phyloP scores from a whole-genome alignment of 2,113 vertebrate species.

The Lethenteron reissneri region DNA sequence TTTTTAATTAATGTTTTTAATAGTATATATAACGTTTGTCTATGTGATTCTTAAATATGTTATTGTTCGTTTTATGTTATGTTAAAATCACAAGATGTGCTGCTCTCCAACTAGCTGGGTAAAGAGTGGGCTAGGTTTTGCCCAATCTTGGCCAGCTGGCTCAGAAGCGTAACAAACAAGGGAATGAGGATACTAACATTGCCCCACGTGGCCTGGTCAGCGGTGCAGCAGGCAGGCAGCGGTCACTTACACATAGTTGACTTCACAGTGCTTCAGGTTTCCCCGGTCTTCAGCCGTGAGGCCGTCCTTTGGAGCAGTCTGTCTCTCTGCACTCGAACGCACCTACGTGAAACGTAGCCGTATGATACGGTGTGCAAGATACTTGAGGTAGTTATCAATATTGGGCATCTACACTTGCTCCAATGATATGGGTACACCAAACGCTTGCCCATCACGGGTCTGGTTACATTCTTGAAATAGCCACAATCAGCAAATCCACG shows the following conservation, averaged over 20 bases:
- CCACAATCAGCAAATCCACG: too few relatives aligned
- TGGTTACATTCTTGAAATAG: too few relatives aligned
- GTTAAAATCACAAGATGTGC: not conserved
- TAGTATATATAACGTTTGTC: too few relatives aligned
- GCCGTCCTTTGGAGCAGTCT: constrained; percentile 54
- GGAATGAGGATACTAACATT: not conserved
- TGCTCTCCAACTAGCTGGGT: not conserved
- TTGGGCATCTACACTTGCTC: too few relatives aligned
- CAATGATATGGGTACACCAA: too few relatives aligned
- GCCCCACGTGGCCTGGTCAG: not conserved
- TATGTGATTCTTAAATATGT: too few relatives aligned
- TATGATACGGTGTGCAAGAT: too few relatives aligned
- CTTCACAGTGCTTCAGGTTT: constrained; percentile 76
- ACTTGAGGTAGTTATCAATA: too few relatives aligned
- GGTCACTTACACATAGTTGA: constrained; percentile 74
- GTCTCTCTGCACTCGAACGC: constrained; percentile 48
- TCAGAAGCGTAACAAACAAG: not conserved
- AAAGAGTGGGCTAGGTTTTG: not conserved
- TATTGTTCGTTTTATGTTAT: too few relatives aligned
- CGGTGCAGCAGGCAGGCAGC: constrained; percentile 5
- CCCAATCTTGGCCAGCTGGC: not conserved
- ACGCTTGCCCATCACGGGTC: too few relatives aligned
- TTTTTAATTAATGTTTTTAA: too few relatives aligned
- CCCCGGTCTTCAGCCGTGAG: constrained; percentile 77
- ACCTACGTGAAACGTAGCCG: constrained; percentile 28